Evolutionary conservation across 2,113 vertebrate species (phyloP), one percentile per base, ranked within the genome.

Genomic region (Sphaerodactylus townsendi): DNA sequence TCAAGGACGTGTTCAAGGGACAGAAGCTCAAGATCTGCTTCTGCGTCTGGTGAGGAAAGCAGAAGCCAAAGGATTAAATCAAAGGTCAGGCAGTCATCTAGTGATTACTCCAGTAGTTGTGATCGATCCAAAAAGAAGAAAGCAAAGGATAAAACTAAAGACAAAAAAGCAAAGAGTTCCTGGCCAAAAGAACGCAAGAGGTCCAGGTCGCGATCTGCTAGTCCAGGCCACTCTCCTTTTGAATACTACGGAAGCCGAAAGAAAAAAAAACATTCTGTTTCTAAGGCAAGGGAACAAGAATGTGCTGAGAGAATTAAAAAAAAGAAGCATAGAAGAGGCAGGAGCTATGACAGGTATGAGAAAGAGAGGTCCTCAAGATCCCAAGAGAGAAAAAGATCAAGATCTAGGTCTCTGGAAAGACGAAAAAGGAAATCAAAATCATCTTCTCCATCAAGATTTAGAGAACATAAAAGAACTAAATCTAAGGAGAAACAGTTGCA

Each of bases 261-360:
- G 59, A 96, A 94, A 83, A 97, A 89, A 89, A 95, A 95, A 91
- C 85, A 35, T 3, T 96, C 96, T 1, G 82, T 82, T 8, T 96
- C 94, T 11, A 83, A 93, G 19, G 88, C 94, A 6, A 90, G 91
- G 25, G 93, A 92, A 2, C 90, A 92, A 62, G 95, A 95, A 3
- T 90, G 97, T 86, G 84, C 87, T 4, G 98, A 99, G 62, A 95
- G 87, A 44, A 94, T 91, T 71, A 96, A 92, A 53, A 95, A 95
- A 72, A 93, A 95, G 69, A 96, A 90, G 44, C 93, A 94, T 50
- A 92, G 91, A 76, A 85, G 93, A 62, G 87, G 92, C 82, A 91
- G 83, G 94, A 95, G 94, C 90, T 95, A 78, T 0, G 97, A 98
- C 75, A 93, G 88, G 19, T 90, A 87, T 17, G 94, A 96, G 73